phyloP scores from a whole-genome alignment of 2,797 vertebrate species.

The Rhinatrema bivittatum region DNA sequence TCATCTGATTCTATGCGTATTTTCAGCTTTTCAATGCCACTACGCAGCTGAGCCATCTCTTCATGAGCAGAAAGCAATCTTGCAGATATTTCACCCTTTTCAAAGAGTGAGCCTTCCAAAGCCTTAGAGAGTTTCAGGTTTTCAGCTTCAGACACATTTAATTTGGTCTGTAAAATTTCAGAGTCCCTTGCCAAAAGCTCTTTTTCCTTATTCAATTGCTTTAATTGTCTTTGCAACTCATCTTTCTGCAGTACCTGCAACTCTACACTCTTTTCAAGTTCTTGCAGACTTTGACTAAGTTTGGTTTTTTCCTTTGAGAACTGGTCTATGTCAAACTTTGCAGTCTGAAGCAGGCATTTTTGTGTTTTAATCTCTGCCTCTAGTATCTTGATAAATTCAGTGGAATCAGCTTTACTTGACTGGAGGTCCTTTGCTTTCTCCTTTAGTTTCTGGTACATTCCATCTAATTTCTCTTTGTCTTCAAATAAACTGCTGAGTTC shows the following conservation, averaged over 20 bases:
- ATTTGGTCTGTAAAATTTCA: constrained; percentile 58
- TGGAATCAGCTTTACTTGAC: constrained; percentile 46
- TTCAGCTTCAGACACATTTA: constrained; percentile 57
- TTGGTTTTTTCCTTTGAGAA: constrained; percentile 52
- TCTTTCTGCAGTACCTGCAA: constrained; percentile 43
- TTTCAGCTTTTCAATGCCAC: constrained; percentile 80
- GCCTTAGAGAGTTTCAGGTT: constrained; percentile 58
- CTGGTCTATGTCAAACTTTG: constrained; percentile 38
- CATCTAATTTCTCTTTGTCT: constrained; percentile 58
- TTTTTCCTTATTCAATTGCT: constrained; percentile 57
- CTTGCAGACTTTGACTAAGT: constrained; percentile 52
- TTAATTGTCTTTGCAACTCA: constrained; percentile 52
- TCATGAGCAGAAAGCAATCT: constrained; percentile 73
- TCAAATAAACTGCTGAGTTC: constrained; percentile 62
- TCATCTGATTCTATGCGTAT: constrained; percentile 84
- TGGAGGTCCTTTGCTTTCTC: constrained; percentile 59
- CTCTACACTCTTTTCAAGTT: constrained; percentile 43
- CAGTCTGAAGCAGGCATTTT: constrained; percentile 45
- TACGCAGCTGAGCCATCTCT: constrained; percentile 69
- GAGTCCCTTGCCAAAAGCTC: constrained; percentile 46
- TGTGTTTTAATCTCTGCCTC: constrained; percentile 61
- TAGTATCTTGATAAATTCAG: constrained; percentile 52
- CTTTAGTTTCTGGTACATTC: constrained; percentile 52
- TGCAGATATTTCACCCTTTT: constrained; percentile 75
- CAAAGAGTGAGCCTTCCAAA: constrained; percentile 68